These are phyloP conservation scores for Solea solea DNA, from an alignment of 2,113 vertebrate species.

Conservation along the genomic window DNA sequence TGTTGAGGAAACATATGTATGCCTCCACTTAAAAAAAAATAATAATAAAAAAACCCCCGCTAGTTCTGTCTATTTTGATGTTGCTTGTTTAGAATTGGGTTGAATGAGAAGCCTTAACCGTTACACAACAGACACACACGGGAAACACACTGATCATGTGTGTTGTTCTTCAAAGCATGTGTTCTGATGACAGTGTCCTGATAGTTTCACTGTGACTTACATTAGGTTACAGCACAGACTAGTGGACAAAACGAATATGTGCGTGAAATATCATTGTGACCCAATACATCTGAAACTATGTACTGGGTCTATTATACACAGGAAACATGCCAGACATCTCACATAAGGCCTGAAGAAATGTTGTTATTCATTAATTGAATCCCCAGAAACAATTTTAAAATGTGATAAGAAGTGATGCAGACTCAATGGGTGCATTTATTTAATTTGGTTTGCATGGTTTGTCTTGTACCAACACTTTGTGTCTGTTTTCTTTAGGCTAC, in stretches of 20 bases:
- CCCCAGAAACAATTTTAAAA: no score
- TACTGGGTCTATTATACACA: neutral
- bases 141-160: conserved; percentile 1
- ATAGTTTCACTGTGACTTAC: conserved; percentile 12
- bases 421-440: no score
- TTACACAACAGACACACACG: conserved; percentile 2
- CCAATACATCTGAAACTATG: neutral
- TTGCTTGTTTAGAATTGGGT: conserved; percentile 6
- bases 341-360: no score
- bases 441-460: neutral
- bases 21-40: neutral
- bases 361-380: no score
- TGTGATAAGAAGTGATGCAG: no score
- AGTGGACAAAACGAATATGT: conserved; percentile 67
- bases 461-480: neutral
- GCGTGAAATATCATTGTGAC: neutral
- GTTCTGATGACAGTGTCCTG: neutral
- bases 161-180: neutral
- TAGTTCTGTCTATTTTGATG: conserved; percentile 11
- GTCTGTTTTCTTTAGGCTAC: conserved; percentile 78
- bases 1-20: conserved; percentile 29
- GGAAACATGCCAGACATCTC: no score
- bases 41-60: no score
- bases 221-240: conserved; percentile 77
- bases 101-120: neutral